phyloP scores from a whole-genome alignment of 2,113 vertebrate species.

The Nycticorax nycticorax region DNA sequence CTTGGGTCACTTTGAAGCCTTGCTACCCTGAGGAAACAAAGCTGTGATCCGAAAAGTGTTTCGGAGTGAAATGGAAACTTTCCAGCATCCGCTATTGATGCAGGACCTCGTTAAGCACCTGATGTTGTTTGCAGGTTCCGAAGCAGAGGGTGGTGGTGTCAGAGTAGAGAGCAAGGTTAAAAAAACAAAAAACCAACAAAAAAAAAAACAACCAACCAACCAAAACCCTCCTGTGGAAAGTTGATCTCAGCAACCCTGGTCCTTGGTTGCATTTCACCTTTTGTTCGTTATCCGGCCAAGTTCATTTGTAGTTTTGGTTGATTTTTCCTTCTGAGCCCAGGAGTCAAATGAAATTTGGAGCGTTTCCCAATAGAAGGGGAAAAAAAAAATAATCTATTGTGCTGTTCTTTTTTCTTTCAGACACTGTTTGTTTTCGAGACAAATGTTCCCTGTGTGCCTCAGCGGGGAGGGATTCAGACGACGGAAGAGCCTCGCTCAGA shows the following conservation, averaged over 20 bases:
- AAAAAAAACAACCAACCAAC: too few species aligned
- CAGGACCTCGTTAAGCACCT: not conserved
- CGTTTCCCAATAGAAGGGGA: not conserved
- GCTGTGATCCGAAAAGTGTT: not conserved
- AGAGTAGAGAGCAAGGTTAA: not conserved
- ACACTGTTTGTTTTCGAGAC: not conserved
- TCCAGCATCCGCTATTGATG: accelerated
- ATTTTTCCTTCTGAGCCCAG: not conserved
- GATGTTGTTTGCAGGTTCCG: not conserved
- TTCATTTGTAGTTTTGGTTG: not conserved
- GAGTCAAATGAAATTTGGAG: not conserved
- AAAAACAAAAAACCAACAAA: too few species aligned
- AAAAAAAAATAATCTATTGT: too few species aligned
- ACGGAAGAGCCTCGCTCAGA: not conserved
- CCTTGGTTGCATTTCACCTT: not conserved
- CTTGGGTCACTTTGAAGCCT: not conserved
- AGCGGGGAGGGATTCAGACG: not conserved
- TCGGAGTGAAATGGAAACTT: not conserved
- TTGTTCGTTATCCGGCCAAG: not conserved
- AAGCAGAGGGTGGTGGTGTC: too few species aligned
- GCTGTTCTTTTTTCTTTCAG: not conserved
- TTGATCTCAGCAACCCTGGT: not conserved
- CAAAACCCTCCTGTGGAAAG: too few species aligned
- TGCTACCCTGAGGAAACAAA: not conserved
- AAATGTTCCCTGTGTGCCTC: not conserved